These are phyloP conservation scores for Lipophrys pholis DNA, from an alignment of 2,113 vertebrate species.

Conservation along the genomic window DNA sequence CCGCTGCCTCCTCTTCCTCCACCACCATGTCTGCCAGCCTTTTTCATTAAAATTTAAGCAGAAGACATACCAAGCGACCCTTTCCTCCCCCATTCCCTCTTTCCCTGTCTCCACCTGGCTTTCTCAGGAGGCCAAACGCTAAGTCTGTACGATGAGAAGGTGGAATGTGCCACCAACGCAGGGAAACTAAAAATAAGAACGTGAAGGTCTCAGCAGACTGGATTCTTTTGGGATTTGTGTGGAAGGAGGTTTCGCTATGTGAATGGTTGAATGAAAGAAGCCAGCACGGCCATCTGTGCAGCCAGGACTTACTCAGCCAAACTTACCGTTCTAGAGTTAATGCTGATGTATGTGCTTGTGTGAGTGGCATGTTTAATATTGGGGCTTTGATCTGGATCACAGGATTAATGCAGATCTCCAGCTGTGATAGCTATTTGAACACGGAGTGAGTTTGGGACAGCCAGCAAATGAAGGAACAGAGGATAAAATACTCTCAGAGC, in stretches of 20 bases:
- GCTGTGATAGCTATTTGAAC: conserved; percentile 51
- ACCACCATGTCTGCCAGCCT: conserved; percentile 67
- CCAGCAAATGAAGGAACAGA: not conserved
- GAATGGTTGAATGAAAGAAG: conserved; percentile 28
- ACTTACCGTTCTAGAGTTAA: conserved; percentile 43
- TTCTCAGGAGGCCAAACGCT: conserved; percentile 59
- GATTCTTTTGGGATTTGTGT: conserved; percentile 55
- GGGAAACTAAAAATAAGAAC: conserved; percentile 58
- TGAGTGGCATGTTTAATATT: conserved; percentile 54
- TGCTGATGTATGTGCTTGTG: conserved; percentile 7
- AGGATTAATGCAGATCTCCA: conserved; percentile 51
- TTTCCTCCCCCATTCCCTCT: conserved; percentile 51
- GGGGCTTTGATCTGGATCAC: conserved; percentile 41
- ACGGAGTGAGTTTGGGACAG: conserved; percentile 8
- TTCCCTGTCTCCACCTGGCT: conserved; percentile 53
- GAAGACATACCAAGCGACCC: conserved; percentile 42
- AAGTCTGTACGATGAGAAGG: conserved; percentile 39
- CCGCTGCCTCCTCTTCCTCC: conserved; percentile 53
- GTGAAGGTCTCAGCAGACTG: conserved; percentile 30
- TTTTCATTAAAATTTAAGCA: conserved; percentile 48
- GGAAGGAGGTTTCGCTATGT: conserved; percentile 11
- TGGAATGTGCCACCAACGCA: conserved; percentile 56
- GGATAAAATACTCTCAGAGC: not conserved
- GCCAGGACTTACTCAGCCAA: conserved; percentile 26
- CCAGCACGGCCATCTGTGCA: conserved; percentile 41